Conservation (phyloP, 2,888 invertebrate species). For the Enchytraeus crypticus region DNA sequence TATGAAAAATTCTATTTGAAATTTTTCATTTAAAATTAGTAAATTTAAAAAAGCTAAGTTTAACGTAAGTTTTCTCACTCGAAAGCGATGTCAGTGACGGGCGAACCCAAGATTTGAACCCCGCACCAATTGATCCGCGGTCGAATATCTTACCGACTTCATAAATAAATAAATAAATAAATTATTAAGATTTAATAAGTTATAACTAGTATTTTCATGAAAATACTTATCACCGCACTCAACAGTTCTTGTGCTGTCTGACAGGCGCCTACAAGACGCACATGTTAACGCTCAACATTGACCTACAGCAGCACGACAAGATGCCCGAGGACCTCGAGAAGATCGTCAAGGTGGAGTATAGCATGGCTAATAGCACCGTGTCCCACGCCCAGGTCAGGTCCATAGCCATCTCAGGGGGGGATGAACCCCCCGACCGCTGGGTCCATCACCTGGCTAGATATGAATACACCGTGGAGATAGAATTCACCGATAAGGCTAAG, state of each 20-base stretch:
- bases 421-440: slow-evolving; percentile 91
- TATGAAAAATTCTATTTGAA: not conserved
- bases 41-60: no score
- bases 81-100: no score
- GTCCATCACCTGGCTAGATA: slow-evolving; percentile 90
- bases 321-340: slow-evolving; percentile 85
- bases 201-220: no score
- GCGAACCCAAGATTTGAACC: no score
- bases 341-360: slow-evolving; percentile 85
- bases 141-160: no score
- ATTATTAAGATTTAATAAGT: not conserved
- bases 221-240: no score
- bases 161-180: not conserved
- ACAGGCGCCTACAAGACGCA: slow-evolving; percentile 97
- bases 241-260: slow-evolving; percentile 28
- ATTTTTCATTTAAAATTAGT: not conserved
- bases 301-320: slow-evolving; percentile 92
- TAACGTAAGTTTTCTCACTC: no score
- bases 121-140: no score
- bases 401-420: slow-evolving; percentile 51
- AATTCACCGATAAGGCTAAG: slow-evolving; percentile 25
- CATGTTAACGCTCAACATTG: slow-evolving; percentile 85
- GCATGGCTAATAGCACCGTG: slow-evolving; percentile 76
- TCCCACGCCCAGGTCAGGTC: slow-evolving; percentile 93
- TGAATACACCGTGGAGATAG: slow-evolving; percentile 51